Evolutionary conservation across 2,797 vertebrate genomes (phyloP).

Genomic region (Moxostoma hubbsi): DNA sequence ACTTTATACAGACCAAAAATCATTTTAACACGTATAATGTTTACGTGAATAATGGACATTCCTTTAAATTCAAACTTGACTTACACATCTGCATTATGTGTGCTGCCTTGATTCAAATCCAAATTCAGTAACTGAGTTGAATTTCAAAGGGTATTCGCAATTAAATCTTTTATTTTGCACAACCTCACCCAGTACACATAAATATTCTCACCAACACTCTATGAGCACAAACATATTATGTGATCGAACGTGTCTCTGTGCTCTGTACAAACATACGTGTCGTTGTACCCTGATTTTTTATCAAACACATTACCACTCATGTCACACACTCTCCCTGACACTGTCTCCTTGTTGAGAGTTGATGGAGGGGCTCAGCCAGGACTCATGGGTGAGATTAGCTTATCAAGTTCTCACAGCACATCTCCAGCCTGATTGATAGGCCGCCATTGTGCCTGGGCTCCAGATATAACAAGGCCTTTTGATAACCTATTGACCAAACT

Average conservation of each 20-base stretch:
- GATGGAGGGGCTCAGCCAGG: conserved; percentile 64
- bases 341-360: conserved; percentile 51
- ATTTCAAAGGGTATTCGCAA: neutral
- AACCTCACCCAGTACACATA: neutral
- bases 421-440: conserved; percentile 77
- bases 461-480: conserved; percentile 74
- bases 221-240: conserved; percentile 21
- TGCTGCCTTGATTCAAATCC: neutral
- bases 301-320: conserved; percentile 30
- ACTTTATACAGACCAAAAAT: too few species aligned
- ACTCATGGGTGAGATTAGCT: conserved; percentile 77
- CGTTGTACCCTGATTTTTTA: neutral
- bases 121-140: neutral
- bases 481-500: conserved; percentile 80
- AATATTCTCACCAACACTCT: conserved; percentile 11
- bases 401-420: conserved; percentile 78
- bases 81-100: too few species aligned
- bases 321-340: conserved; percentile 23
- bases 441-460: conserved; percentile 69
- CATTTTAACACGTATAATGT: too few species aligned
- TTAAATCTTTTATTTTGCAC: too few species aligned
- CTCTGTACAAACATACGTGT: neutral
- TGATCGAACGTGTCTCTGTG: neutral
- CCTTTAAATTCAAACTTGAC: too few species aligned
- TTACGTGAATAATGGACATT: too few species aligned